Evolutionary conservation across 35 echinoderm and acorn worm species (phyloP).

Genomic region (Stichopus chloronotus): DNA sequence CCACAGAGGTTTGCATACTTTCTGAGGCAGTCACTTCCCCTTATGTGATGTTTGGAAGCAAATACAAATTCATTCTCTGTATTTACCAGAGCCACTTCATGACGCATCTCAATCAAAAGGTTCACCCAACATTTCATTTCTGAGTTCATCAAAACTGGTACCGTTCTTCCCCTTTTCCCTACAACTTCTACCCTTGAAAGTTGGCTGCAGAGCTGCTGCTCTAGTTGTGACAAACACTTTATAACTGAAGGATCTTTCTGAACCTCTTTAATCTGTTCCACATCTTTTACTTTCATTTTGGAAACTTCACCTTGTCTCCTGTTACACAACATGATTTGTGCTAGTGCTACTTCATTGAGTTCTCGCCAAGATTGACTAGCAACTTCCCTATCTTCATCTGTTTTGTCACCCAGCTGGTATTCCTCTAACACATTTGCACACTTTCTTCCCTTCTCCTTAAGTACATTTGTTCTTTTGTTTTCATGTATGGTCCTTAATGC

Average conservation of each 20-base stretch:
- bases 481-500: constrained; percentile 43
- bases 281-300: constrained; percentile 62
- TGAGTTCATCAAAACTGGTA: constrained; percentile 67
- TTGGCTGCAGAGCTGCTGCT: constrained; percentile 60
- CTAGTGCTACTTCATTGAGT: constrained; percentile 62
- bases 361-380: not conserved
- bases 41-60: constrained; percentile 65
- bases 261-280: constrained; percentile 23
- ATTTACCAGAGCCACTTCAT: constrained; percentile 38
- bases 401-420: not conserved
- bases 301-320: constrained; percentile 73
- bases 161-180: constrained; percentile 67
- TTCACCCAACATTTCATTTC: constrained; percentile 64
- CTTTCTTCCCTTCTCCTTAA: constrained; percentile 25
- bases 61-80: constrained; percentile 70
- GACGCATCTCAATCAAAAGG: constrained; percentile 43
- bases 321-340: constrained; percentile 70
- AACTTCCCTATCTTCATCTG: not conserved
- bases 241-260: constrained; percentile 46
- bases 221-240: constrained; percentile 43
- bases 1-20: constrained; percentile 60
- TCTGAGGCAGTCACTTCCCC: constrained; percentile 62
- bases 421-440: not conserved
- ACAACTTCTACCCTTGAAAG: constrained; percentile 69
- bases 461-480: constrained; percentile 35